A percentile compares a stretch with the other conserved stretches of the same genome.
These are phyloP conservation scores for Ridgeia piscesae DNA, from an alignment of 1,140 invertebrate genomes.

Conservation along the genomic window DNA sequence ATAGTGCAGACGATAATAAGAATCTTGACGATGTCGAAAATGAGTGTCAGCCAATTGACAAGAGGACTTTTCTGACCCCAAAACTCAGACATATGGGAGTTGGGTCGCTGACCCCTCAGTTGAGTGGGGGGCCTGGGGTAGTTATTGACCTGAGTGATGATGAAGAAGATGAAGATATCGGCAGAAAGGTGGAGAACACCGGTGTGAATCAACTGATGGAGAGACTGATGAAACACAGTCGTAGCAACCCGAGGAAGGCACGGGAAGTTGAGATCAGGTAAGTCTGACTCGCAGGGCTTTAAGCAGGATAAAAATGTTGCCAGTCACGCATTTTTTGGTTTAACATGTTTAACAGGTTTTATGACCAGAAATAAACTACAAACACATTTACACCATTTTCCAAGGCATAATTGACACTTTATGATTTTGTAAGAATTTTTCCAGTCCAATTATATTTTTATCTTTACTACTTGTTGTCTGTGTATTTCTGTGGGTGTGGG, in stretches of 20 bases:
- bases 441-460: no score
- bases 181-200: slow-evolving; percentile 12
- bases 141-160: slow-evolving; percentile 25
- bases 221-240: slow-evolving; percentile 33
- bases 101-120: not conserved
- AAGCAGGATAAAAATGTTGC: no score
- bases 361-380: no score
- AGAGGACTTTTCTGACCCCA: not conserved
- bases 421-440: no score
- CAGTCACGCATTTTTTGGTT: no score
- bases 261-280: slow-evolving; percentile 43
- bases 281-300: not conserved
- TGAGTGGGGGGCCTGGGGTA: slow-evolving; percentile 13
- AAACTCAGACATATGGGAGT: not conserved
- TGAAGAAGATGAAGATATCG: slow-evolving; percentile 9
- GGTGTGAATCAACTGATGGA: slow-evolving; percentile 37
- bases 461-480: no score
- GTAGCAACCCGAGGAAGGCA: slow-evolving; percentile 31
- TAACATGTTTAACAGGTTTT: no score
- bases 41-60: not conserved
- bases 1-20: slow-evolving; percentile 17
- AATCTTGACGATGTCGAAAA: not conserved
- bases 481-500: no score
- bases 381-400: no score
- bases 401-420: no score